These are phyloP conservation scores for Amblyjoppa proteus DNA, from an alignment of 2,888 invertebrate genomes.

Conservation along the genomic window DNA sequence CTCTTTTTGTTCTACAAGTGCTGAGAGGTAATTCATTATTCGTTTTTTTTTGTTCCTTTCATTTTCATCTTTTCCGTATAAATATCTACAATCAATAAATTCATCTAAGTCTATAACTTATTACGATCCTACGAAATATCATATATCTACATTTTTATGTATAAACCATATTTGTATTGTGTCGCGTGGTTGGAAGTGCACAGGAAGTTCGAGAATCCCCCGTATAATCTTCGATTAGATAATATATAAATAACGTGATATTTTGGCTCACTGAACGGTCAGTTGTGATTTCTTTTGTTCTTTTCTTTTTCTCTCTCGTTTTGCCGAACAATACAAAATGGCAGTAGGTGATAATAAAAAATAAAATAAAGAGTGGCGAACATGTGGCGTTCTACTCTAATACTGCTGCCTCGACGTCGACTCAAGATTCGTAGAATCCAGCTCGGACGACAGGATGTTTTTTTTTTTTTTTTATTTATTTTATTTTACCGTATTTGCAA, in stretches of 20 bases:
- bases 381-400: slow-evolving; percentile 81
- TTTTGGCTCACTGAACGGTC: slow-evolving; percentile 29
- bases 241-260: slow-evolving; percentile 8
- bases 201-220: slow-evolving; percentile 28
- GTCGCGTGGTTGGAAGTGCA: slow-evolving; percentile 54
- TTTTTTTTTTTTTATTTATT: slow-evolving; percentile 34
- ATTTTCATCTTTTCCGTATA: slow-evolving; percentile 73
- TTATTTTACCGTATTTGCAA: slow-evolving; percentile 17
- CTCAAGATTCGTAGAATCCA: slow-evolving; percentile 65
- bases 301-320: slow-evolving; percentile 16
- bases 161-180: slow-evolving; percentile 74
- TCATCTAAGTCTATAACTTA: slow-evolving; percentile 76
- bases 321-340: slow-evolving; percentile 75
- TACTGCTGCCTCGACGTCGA: slow-evolving; percentile 81
- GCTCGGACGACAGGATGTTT: slow-evolving; percentile 63
- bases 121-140: slow-evolving; percentile 75
- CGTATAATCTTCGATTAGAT: slow-evolving; percentile 16
- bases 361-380: slow-evolving; percentile 76
- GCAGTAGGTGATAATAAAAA: slow-evolving; percentile 73
- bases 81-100: slow-evolving; percentile 78
- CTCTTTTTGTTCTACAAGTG: slow-evolving; percentile 60
- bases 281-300: slow-evolving; percentile 30
- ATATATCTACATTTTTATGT: slow-evolving; percentile 80
- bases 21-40: slow-evolving; percentile 63
- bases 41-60: slow-evolving; percentile 17